phyloP scores from a whole-genome alignment of 1,140 invertebrate genomes.

The Eumaeus atala region DNA sequence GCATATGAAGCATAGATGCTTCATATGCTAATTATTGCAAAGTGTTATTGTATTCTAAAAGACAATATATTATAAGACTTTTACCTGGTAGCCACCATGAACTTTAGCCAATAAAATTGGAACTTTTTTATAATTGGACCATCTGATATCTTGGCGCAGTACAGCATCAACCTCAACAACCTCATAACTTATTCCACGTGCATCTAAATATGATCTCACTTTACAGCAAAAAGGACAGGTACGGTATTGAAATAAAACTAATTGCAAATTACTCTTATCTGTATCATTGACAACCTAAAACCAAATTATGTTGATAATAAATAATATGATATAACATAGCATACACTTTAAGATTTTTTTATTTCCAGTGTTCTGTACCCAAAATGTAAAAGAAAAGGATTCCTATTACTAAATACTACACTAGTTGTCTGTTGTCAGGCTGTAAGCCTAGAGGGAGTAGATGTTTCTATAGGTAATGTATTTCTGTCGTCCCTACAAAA shows the following conservation, averaged over 20 bases:
- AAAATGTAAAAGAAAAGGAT: too few species aligned
- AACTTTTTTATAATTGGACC: slow-evolving; percentile 96
- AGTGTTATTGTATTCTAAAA: too few species aligned
- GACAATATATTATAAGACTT: not conserved
- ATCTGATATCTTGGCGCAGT: slow-evolving; percentile 91
- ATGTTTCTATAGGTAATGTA: too few species aligned
- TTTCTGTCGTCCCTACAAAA: too few species aligned
- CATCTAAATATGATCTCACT: slow-evolving; percentile 95
- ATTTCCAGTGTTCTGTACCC: too few species aligned
- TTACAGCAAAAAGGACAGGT: slow-evolving; percentile 99
- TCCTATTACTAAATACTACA: too few species aligned
- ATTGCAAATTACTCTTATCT: slow-evolving; percentile 84
- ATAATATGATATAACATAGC: not conserved
- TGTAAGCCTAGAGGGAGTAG: too few species aligned
- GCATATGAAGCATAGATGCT: not conserved
- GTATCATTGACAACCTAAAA: slow-evolving; percentile 77
- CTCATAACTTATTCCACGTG: slow-evolving; percentile 95
- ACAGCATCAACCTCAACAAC: slow-evolving; percentile 98
- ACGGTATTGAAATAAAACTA: slow-evolving; percentile 96
- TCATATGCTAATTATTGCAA: not conserved
- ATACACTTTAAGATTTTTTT: too few species aligned
- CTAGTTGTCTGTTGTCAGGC: too few species aligned
- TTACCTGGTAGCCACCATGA: slow-evolving; percentile 80
- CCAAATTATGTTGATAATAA: not conserved
- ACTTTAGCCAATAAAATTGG: slow-evolving; percentile 91